Percentiles rank a stretch among this genome's conserved stretches.
Conservation (phyloP, 2,888 invertebrate species). For the Ashinkailepas kermadecensis region DNA sequence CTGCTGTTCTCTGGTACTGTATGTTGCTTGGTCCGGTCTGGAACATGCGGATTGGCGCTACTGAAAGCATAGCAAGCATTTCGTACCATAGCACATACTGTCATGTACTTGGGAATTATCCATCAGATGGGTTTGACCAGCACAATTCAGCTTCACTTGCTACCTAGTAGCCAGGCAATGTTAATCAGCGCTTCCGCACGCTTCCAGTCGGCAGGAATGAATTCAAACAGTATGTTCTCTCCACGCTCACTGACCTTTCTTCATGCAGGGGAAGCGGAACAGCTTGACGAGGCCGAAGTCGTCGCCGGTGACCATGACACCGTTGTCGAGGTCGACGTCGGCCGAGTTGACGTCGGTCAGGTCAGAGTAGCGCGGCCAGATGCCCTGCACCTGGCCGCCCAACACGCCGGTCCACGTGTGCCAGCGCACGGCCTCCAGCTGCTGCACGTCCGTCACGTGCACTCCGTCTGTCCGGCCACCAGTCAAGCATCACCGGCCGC, state of each 20-base stretch:
- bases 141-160: no score
- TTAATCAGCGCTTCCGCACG: no score
- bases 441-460: neutral
- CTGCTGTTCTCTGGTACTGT: no score
- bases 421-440: conserved; percentile 38
- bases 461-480: neutral
- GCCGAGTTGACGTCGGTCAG: conserved; percentile 44
- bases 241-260: conserved; percentile 38
- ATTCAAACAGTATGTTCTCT: no score
- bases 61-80: no score
- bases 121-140: no score
- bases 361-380: conserved; percentile 45
- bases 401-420: conserved; percentile 44
- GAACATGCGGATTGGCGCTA: no score
- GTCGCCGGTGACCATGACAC: conserved; percentile 43
- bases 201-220: no score
- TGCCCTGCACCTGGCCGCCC: conserved; percentile 41
- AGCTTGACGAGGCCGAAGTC: conserved; percentile 46
- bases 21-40: no score
- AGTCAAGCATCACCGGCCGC: neutral
- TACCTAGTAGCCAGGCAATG: no score
- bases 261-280: conserved; percentile 42
- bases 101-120: no score
- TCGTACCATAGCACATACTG: no score
- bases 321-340: conserved; percentile 39